phyloP scores from a whole-genome alignment of 2,888 invertebrate genomes.

The Latrodectus hesperus region DNA sequence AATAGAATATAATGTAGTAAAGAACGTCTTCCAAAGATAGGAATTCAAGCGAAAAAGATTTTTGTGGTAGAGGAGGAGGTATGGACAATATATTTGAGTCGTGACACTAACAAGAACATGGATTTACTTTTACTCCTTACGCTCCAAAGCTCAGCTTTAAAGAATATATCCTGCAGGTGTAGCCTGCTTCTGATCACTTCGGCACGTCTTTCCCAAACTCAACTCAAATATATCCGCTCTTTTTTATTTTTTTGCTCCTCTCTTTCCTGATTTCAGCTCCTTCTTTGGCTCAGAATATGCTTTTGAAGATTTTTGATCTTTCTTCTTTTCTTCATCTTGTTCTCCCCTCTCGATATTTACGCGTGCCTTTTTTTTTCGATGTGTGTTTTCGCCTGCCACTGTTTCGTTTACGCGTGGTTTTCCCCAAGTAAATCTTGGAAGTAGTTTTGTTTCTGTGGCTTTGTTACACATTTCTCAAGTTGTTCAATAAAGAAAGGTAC shows the following conservation, averaged over 20 bases:
- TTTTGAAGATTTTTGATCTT: not conserved
- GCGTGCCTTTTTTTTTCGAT: not conserved
- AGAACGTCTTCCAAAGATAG: conserved; percentile 23
- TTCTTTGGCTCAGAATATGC: not conserved
- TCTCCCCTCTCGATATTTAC: not conserved
- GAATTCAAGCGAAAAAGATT: conserved; percentile 30
- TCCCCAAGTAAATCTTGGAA: not conserved
- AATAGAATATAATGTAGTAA: conserved; percentile 19
- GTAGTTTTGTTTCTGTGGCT: conserved; percentile 2
- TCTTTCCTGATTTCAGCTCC: not conserved
- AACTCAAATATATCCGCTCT: conserved; percentile 25
- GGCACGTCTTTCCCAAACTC: conserved; percentile 49
- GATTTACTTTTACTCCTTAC: conserved; percentile 59
- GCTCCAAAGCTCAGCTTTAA: conserved; percentile 49
- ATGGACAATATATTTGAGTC: conserved; percentile 55
- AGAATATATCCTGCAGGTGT: conserved; percentile 56
- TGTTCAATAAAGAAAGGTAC: not conserved
- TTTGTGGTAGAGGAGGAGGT: conserved; percentile 4
- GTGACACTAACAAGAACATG: conserved; percentile 66
- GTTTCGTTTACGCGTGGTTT: not conserved
- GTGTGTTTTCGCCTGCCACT: not conserved
- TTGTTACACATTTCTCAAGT: not conserved
- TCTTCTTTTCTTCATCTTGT: not conserved
- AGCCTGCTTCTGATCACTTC: conserved; percentile 48
- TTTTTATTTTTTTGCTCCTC: not conserved